Evolutionary conservation across 2,888 invertebrate species (phyloP).

Genomic region (Latrodectus elegans): DNA sequence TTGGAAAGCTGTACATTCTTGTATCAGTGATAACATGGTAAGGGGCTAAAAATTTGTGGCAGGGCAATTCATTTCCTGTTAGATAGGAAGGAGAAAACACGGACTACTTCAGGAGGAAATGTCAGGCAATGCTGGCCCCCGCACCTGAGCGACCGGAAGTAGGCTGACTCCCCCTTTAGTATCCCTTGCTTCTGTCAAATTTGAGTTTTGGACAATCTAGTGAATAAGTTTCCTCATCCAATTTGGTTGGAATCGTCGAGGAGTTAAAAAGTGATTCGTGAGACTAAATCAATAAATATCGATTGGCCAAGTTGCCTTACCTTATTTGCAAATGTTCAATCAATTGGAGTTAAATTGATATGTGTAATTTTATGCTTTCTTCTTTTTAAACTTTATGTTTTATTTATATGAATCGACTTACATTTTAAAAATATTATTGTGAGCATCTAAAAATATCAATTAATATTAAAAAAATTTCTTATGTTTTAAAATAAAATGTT

Average conservation of each 20-base stretch:
- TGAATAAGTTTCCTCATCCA: conserved; percentile 41
- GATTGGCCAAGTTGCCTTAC: background rate
- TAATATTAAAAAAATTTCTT: no score
- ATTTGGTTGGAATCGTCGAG: background rate
- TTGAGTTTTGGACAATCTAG: conserved; percentile 47
- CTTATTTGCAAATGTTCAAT: background rate
- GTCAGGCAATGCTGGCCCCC: conserved; percentile 21
- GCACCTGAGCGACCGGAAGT: background rate
- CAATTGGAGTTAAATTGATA: no score
- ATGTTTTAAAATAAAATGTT: no score
- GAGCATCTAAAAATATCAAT: no score
- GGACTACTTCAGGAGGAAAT: conserved; percentile 19
- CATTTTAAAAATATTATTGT: no score
- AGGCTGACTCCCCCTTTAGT: no score
- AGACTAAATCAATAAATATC: conserved; percentile 24
- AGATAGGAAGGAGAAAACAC: conserved; percentile 10
- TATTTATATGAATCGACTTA: no score
- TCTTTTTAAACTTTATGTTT: no score
- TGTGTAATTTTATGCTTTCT: no score
- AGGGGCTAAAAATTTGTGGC: background rate
- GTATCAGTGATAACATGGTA: background rate
- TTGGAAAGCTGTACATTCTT: background rate
- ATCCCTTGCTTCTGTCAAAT: background rate
- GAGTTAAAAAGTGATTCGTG: conserved; percentile 12
- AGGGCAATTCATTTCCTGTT: conserved; percentile 24